These are phyloP conservation scores for Sebastes ruberrimus DNA, from an alignment of 2,797 vertebrate genomes.

Conservation along the genomic window DNA sequence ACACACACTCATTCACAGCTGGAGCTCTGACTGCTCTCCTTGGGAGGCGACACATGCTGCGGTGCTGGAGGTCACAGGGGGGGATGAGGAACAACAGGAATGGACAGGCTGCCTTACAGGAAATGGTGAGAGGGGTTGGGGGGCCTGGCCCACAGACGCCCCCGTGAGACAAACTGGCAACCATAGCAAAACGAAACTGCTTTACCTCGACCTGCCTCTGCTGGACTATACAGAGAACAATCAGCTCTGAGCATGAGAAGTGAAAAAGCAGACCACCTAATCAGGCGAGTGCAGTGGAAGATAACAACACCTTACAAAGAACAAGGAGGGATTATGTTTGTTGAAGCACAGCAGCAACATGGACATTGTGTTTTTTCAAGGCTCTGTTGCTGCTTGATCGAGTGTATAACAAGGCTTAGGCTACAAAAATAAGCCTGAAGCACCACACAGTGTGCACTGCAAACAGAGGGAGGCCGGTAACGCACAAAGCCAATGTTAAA, in stretches of 20 bases:
- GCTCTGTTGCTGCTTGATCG: slow-evolving; percentile 21
- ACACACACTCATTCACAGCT: slow-evolving; percentile 1
- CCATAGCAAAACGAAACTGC: slow-evolving; percentile 2
- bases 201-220: background rate
- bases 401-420: slow-evolving; percentile 44
- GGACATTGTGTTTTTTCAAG: slow-evolving; percentile 17
- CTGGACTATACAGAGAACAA: slow-evolving; percentile 4
- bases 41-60: slow-evolving; percentile 13
- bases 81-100: slow-evolving; percentile 32
- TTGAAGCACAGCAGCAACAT: background rate
- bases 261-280: slow-evolving; percentile 10
- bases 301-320: background rate
- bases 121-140: slow-evolving; percentile 18
- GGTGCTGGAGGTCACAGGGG: slow-evolving; percentile 31
- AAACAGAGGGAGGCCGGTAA: background rate
- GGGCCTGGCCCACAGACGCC: background rate
- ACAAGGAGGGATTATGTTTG: slow-evolving; percentile 12
- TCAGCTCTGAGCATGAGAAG: background rate
- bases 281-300: background rate
- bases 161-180: slow-evolving; percentile 17
- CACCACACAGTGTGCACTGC: slow-evolving; percentile 22
- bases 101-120: slow-evolving; percentile 50
- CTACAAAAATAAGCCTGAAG: slow-evolving; percentile 37
- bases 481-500: slow-evolving; percentile 4
- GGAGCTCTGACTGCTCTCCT: background rate